Conservation (phyloP, 2,113 vertebrate genomes). For the Apaloderma vittatum region DNA sequence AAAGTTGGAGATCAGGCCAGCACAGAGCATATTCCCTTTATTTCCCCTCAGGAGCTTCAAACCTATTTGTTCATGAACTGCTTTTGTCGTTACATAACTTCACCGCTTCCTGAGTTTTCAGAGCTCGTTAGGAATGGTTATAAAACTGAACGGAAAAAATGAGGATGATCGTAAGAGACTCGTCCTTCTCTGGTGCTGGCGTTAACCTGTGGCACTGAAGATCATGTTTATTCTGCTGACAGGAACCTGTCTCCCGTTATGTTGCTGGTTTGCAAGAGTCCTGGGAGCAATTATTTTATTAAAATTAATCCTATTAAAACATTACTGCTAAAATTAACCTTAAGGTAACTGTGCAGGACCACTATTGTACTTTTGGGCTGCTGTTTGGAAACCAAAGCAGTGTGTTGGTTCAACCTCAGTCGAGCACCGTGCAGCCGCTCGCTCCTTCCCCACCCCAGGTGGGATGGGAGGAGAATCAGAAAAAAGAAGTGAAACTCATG, state of each 20-base stretch:
- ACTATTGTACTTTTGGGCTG: fast-evolving
- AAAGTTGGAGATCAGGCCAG: not conserved
- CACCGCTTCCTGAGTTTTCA: not conserved
- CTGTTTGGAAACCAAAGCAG: not conserved
- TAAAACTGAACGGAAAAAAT: not conserved
- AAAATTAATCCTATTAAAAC: not conserved
- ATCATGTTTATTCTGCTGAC: not conserved
- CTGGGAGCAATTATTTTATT: not conserved
- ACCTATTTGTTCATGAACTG: not conserved
- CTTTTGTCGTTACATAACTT: not conserved
- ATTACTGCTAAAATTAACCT: not conserved
- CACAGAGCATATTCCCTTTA: not conserved
- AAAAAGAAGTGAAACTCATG: too few species aligned
- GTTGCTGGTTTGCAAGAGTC: not conserved
- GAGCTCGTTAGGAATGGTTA: not conserved
- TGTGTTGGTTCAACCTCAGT: too few species aligned
- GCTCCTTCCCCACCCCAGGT: too few species aligned
- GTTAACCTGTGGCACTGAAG: not conserved
- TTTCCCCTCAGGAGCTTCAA: not conserved
- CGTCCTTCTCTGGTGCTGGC: not conserved
- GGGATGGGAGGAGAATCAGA: too few species aligned
- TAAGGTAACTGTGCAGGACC: fast-evolving
- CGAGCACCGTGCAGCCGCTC: too few species aligned
- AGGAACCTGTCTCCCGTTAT: fast-evolving
- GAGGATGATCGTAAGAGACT: fast-evolving